Percentiles rank a stretch among this genome's conserved stretches.
Evolutionary conservation across 2,797 vertebrate species (phyloP).

Genomic region (Gallinago solitaria): DNA sequence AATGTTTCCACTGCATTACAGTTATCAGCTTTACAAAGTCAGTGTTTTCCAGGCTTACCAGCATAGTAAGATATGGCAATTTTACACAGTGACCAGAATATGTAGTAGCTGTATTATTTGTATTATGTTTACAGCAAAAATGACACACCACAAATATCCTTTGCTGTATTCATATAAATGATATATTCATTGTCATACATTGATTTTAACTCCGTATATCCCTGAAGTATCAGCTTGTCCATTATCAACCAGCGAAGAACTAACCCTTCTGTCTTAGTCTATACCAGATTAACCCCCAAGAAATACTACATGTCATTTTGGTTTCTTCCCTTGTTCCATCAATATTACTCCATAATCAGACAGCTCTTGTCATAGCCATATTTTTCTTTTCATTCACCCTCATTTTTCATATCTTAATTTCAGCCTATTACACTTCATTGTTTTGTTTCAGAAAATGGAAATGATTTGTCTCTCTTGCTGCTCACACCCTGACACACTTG

Average conservation of each 20-base stretch:
- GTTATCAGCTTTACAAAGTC: neutral
- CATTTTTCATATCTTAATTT: constrained; percentile 1
- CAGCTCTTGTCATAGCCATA: neutral
- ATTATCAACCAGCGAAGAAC: neutral
- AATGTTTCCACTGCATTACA: neutral
- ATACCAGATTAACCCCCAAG: neutral
- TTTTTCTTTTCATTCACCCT: constrained; percentile 10
- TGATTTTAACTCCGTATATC: neutral
- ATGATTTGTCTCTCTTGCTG: neutral
- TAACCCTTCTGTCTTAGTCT: neutral
- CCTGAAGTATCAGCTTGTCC: neutral
- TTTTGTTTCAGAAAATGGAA: constrained; percentile 15
- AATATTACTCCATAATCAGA: neutral
- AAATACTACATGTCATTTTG: neutral
- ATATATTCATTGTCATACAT: neutral
- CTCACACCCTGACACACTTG: neutral
- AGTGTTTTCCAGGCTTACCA: neutral
- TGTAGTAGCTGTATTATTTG: neutral
- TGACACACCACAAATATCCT: neutral
- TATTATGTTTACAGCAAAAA: neutral
- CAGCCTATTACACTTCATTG: neutral
- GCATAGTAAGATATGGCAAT: neutral
- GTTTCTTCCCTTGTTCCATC: neutral
- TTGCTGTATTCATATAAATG: neutral
- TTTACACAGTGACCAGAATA: neutral